phyloP scores from a whole-genome alignment of 1,140 invertebrate species.

The Zophobas morio region DNA sequence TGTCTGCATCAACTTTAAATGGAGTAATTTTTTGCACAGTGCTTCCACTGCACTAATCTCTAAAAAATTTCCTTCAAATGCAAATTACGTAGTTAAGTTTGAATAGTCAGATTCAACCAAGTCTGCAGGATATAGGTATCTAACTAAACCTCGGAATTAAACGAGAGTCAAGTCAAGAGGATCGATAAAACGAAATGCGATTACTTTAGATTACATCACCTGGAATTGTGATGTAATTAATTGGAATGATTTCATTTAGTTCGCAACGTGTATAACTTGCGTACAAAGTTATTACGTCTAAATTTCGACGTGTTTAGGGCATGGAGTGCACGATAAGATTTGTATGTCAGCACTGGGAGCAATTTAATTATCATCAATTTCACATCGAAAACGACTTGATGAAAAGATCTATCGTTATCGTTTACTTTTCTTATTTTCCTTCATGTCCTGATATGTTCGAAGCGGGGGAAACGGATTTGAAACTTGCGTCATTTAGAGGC shows the following conservation, averaged over 20 bases:
- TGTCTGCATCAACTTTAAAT: no score
- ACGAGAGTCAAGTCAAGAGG: no score
- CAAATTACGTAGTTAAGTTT: no score
- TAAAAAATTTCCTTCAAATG: no score
- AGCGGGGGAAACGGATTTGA: slow-evolving; percentile 24
- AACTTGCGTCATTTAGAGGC: slow-evolving; percentile 37
- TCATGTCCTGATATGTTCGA: slow-evolving; percentile 29
- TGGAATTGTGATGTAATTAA: slow-evolving; percentile 26
- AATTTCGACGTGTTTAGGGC: slow-evolving; percentile 6
- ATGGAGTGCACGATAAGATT: slow-evolving; percentile 18
- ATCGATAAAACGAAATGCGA: background rate
- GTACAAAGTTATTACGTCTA: background rate
- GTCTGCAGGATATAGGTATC: no score
- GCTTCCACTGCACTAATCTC: no score
- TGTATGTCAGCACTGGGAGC: slow-evolving; percentile 5
- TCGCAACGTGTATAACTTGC: background rate
- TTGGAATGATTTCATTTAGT: slow-evolving; percentile 5
- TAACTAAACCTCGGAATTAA: no score
- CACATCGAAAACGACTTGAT: slow-evolving; percentile 24
- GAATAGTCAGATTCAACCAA: no score
- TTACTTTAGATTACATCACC: slow-evolving; percentile 5
- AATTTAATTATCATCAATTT: slow-evolving; percentile 40
- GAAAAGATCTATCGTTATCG: slow-evolving; percentile 31
- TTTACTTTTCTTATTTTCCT: slow-evolving; percentile 34
- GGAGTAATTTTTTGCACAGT: no score